These are phyloP conservation scores for Stenopsyche tienmushanensis DNA, from an alignment of 1,140 invertebrate genomes.

Conservation along the genomic window DNA sequence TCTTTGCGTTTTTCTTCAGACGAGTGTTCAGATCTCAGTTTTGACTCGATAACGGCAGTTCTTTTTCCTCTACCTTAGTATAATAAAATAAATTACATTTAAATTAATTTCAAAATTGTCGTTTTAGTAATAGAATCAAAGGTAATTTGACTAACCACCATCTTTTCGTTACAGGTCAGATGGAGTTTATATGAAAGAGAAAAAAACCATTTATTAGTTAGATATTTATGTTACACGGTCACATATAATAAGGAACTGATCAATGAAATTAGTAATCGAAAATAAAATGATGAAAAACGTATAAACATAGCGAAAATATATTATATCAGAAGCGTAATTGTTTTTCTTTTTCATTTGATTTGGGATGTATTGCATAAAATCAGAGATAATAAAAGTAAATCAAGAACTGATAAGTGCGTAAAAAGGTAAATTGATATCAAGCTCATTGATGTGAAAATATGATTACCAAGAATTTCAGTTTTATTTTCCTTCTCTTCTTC, in stretches of 20 bases:
- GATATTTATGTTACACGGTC: not conserved
- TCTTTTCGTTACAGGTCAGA: conserved; percentile 31
- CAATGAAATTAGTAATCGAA: not conserved
- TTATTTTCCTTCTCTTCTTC: conserved; percentile 68
- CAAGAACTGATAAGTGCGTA: not conserved
- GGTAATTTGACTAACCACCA: conserved; percentile 37
- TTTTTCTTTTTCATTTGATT: too few relatives aligned
- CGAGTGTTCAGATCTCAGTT: conserved; percentile 92
- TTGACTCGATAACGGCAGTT: conserved; percentile 92
- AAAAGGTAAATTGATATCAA: not conserved
- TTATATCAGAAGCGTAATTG: too few relatives aligned
- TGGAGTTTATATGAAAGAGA: conserved; percentile 30
- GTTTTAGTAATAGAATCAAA: not conserved
- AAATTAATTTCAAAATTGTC: not conserved
- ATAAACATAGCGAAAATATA: too few relatives aligned
- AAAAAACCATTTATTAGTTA: conserved; percentile 30
- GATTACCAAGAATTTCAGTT: conserved; percentile 54
- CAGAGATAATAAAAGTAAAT: not conserved
- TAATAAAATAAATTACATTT: conserved; percentile 36
- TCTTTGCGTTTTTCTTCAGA: conserved; percentile 96
- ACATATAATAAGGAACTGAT: too few relatives aligned
- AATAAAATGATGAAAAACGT: conserved; percentile 7
- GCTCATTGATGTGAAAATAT: not conserved
- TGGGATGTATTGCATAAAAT: too few relatives aligned
- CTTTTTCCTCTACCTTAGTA: conserved; percentile 76